These are phyloP conservation scores for Crocuta crocuta DNA, from an alignment of 2,113 vertebrate genomes.

Conservation along the genomic window DNA sequence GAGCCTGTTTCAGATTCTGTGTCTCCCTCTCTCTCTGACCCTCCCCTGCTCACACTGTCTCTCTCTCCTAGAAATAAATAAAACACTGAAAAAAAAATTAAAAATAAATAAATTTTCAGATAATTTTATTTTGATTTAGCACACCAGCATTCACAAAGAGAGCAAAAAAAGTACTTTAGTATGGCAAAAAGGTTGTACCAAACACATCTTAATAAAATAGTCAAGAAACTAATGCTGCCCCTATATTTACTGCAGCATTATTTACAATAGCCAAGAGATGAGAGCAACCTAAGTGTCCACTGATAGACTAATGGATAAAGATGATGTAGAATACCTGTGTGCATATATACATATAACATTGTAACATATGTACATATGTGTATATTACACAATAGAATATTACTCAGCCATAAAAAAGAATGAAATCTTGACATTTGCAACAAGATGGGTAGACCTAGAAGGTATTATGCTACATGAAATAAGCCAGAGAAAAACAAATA, in stretches of 20 bases:
- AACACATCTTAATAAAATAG: conserved; percentile 23
- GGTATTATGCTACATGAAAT: neutral
- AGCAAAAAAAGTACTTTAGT: neutral
- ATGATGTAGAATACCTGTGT: neutral
- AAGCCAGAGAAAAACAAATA: neutral
- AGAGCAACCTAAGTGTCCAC: neutral
- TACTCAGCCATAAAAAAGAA: neutral
- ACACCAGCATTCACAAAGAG: neutral
- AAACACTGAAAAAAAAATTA: no score
- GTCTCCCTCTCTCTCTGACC: no score
- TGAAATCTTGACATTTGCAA: neutral
- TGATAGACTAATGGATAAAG: neutral
- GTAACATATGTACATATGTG: neutral
- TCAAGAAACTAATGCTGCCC: conserved; percentile 5
- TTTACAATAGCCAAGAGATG: neutral
- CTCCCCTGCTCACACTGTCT: no score
- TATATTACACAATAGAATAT: neutral
- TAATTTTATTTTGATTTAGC: conserved; percentile 14
- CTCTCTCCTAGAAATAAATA: no score
- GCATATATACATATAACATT: neutral
- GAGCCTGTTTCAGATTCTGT: no score
- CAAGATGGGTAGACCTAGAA: neutral
- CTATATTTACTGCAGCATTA: neutral
- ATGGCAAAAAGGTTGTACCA: neutral
- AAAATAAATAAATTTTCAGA: no score